phyloP scores from a whole-genome alignment of 2,797 vertebrate genomes.

The Cygnus olor region DNA sequence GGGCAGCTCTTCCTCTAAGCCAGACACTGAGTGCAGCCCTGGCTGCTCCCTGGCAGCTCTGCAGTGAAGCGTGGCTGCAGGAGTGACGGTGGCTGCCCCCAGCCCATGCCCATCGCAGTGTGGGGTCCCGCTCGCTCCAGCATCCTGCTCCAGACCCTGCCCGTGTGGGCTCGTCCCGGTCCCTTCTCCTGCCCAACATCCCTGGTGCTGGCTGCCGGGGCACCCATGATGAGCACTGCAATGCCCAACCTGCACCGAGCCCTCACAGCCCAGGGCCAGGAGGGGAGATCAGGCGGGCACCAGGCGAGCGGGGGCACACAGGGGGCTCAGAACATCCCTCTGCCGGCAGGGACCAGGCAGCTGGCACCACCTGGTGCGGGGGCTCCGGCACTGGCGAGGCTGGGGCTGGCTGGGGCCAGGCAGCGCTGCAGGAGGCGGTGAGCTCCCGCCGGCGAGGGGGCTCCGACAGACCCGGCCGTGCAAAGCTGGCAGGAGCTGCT shows the following conservation, averaged over 20 bases:
- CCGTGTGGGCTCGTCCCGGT: accelerated
- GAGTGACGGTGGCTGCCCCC: background rate
- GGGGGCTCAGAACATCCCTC: background rate
- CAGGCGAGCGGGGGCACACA: background rate
- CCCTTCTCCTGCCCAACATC: background rate
- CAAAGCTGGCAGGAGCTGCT: accelerated
- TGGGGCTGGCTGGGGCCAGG: background rate
- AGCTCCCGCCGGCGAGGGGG: background rate
- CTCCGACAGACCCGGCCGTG: background rate
- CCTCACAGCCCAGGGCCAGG: background rate
- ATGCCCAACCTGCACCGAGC: background rate
- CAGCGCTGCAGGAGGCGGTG: background rate
- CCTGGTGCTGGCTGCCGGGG: background rate
- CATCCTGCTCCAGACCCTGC: accelerated
- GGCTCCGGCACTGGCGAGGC: background rate
- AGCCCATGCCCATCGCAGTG: accelerated
- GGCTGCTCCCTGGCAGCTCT: accelerated
- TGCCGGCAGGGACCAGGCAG: too few relatives aligned
- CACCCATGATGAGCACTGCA: background rate
- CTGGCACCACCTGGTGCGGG: too few relatives aligned
- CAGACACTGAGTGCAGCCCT: accelerated
- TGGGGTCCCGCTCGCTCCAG: accelerated
- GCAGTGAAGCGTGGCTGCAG: background rate
- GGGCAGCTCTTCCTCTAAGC: background rate
- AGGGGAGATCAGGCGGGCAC: background rate